Percentiles rank a stretch among this genome's conserved stretches.
phyloP scores from a whole-genome alignment of 1,140 invertebrate species.

The Anoplophora glabripennis region DNA sequence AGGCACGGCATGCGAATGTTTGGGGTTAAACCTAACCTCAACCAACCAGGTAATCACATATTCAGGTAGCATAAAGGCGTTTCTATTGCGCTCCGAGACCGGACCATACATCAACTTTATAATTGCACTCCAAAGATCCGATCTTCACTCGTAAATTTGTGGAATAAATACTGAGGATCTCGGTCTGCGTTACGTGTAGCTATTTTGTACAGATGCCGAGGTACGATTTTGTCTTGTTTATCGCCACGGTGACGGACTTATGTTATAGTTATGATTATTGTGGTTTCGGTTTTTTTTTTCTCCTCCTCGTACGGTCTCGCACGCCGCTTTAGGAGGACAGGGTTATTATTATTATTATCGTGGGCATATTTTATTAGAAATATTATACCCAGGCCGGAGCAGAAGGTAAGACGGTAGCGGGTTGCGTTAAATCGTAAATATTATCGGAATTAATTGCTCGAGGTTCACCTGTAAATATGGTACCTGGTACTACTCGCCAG shows the following conservation, averaged over 20 bases:
- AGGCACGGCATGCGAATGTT: not conserved
- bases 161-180: slow-evolving; percentile 18
- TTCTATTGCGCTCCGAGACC: slow-evolving; percentile 16
- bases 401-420: slow-evolving; percentile 10
- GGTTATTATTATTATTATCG: not conserved
- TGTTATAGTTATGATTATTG: slow-evolving; percentile 22
- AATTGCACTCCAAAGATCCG: slow-evolving; percentile 19
- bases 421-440: slow-evolving; percentile 8
- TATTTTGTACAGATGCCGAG: slow-evolving; percentile 21
- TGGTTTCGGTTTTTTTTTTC: slow-evolving; percentile 15
- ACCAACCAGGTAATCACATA: slow-evolving; percentile 21
- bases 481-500: no score
- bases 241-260: slow-evolving; percentile 20
- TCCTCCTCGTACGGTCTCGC: not conserved
- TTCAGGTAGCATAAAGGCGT: slow-evolving; percentile 19
- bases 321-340: slow-evolving; percentile 1
- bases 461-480: no score
- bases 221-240: slow-evolving; percentile 22
- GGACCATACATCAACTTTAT: slow-evolving; percentile 18
- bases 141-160: slow-evolving; percentile 20
- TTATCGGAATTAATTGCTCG: not conserved
- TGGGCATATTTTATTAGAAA: slow-evolving; percentile 14
- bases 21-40: slow-evolving; percentile 12
- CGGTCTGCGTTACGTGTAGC: slow-evolving; percentile 17
- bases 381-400: not conserved